Conservation (phyloP, 2,797 vertebrate genomes). For the Toxotes lorentzi region DNA sequence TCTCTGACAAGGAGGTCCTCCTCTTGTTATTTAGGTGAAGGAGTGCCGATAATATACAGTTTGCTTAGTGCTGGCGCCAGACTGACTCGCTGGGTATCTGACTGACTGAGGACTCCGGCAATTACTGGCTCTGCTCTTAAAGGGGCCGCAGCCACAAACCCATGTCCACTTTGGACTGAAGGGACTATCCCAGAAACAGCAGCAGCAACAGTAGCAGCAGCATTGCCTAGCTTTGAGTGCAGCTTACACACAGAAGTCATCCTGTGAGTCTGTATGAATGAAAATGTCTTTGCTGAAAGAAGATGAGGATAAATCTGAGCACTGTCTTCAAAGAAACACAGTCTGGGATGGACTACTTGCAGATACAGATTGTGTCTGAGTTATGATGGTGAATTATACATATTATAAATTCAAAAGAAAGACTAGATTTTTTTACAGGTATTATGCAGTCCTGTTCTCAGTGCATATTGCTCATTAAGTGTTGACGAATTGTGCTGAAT, state of each 20-base stretch:
- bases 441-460: background rate
- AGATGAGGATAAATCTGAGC: background rate
- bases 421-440: background rate
- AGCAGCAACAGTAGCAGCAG: constrained; percentile 16
- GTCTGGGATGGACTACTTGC: background rate
- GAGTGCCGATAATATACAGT: constrained; percentile 95
- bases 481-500: too few relatives aligned
- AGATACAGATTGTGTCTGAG: background rate
- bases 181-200: constrained; percentile 46
- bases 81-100: constrained; percentile 91
- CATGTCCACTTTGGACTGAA: constrained; percentile 59
- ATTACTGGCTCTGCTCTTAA: constrained; percentile 92
- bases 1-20: constrained; percentile 86
- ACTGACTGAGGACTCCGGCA: constrained; percentile 90
- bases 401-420: background rate
- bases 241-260: constrained; percentile 15
- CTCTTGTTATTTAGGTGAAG: constrained; percentile 91
- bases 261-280: background rate
- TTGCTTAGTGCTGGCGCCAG: constrained; percentile 95
- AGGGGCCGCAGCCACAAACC: constrained; percentile 85
- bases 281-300: background rate
- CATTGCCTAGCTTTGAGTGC: constrained; percentile 17
- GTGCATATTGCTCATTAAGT: background rate
- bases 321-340: background rate
- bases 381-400: background rate